These are phyloP conservation scores for Isurus oxyrinchus DNA, from an alignment of 2,113 vertebrate genomes.

Conservation along the genomic window DNA sequence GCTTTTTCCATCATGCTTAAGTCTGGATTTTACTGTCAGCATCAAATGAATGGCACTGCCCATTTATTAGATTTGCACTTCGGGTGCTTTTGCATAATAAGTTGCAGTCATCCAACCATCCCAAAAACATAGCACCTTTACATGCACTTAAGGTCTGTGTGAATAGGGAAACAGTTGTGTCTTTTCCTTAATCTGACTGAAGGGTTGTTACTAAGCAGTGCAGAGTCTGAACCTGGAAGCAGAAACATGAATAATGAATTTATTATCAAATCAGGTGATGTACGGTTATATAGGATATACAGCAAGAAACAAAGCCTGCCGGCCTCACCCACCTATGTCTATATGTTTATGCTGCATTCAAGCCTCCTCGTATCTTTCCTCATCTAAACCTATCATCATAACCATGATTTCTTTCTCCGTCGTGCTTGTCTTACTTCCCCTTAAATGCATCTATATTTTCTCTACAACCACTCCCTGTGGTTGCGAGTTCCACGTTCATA, in stretches of 20 bases:
- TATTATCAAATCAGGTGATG: neutral
- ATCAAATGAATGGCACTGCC: neutral
- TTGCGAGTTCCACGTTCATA: neutral
- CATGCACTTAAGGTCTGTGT: neutral
- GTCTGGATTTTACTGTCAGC: neutral
- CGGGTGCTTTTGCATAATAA: too few species aligned
- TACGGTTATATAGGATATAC: neutral
- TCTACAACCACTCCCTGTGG: neutral
- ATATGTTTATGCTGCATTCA: neutral
- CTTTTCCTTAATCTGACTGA: neutral
- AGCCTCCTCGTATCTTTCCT: neutral
- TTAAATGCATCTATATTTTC: neutral
- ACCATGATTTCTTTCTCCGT: neutral
- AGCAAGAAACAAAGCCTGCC: too few species aligned
- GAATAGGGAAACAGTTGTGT: neutral
- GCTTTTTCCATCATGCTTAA: too few species aligned
- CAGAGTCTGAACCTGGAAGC: neutral
- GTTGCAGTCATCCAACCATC: neutral
- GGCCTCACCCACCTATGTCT: neutral
- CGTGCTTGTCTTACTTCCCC: neutral
- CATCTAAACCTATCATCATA: neutral
- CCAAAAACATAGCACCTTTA: neutral
- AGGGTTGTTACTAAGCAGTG: neutral
- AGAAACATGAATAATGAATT: neutral
- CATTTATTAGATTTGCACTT: neutral